A percentile compares a stretch with the other conserved stretches of the same genome.
Evolutionary conservation across 2,888 invertebrate species (phyloP).

Genomic region (Chrysolina haemoptera): DNA sequence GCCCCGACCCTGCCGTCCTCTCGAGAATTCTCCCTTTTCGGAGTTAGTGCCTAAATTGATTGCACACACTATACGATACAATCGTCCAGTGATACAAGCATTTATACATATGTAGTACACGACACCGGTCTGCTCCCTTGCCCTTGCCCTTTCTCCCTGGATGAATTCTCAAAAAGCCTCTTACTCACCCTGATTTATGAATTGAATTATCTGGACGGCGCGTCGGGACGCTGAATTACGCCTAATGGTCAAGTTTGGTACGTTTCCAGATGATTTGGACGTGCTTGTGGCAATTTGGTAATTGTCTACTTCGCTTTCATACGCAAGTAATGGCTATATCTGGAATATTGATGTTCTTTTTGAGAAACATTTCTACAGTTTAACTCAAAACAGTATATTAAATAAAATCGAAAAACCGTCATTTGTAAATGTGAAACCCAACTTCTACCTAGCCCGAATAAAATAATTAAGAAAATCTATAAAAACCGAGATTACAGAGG

Average conservation of each 20-base stretch:
- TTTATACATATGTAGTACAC: slow-evolving; percentile 49
- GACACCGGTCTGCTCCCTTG: slow-evolving; percentile 26
- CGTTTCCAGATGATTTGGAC: background rate
- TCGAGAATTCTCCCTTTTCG: slow-evolving; percentile 51
- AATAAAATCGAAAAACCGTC: no score
- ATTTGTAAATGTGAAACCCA: no score
- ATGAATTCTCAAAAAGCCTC: slow-evolving; percentile 48
- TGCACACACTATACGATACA: slow-evolving; percentile 68
- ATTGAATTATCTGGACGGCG: slow-evolving; percentile 41
- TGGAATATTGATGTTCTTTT: no score
- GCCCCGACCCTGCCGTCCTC: slow-evolving; percentile 58
- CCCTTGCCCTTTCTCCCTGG: slow-evolving; percentile 39
- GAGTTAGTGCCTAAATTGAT: slow-evolving; percentile 70
- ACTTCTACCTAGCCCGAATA: no score
- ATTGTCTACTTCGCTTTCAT: background rate
- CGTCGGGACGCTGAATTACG: slow-evolving; percentile 5
- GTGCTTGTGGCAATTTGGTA: background rate
- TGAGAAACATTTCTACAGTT: no score
- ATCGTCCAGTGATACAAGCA: slow-evolving; percentile 54
- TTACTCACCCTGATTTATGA: slow-evolving; percentile 46
- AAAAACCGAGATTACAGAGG: no score
- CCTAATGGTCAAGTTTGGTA: slow-evolving; percentile 12
- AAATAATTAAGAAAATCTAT: no score
- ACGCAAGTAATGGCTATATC: no score
- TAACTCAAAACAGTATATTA: no score